Base-by-base conservation (phyloP, 1,140 invertebrate genomes). In the Batillaria attramentaria region DNA sequence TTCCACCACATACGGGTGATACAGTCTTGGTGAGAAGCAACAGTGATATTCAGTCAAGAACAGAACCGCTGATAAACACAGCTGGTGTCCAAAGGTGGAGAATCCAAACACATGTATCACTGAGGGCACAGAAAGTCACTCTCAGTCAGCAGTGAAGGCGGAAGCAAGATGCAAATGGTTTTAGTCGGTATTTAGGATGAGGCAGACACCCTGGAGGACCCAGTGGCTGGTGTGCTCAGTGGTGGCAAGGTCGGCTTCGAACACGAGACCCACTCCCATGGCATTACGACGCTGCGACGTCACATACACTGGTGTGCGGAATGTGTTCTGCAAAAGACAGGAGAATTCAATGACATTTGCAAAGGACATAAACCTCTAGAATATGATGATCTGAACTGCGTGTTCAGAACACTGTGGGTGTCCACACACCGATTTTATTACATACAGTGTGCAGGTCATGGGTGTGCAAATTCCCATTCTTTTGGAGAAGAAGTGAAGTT, bases 241-340 rank as follows among this genome's bases (percentile, higher is more conserved):
- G 1, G 96, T 97, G 70, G 92, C 93, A 33, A 98, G 91, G 90
- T 97, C 94, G 0, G 96, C 95, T 91, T 97, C 95, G 90, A 97
- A 97, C 18, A 97, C 95, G 8, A 97, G 92, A 50, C 96, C 96
- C n/a, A 95, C 94, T 1, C 95, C 96, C 95, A 97, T 96, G 0
- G 95, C 95, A 89, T 97, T 95, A 76, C 95, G 92, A 77, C 96
- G 92, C 83, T 93, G 91, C 1, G 95, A 96, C 4, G 96, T 97
- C 1, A 94, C 96, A 87, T 98, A 98, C 2, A 97, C 96, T 0
- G 97, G 96, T 0, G 95, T 95, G 81, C 93, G 93, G 69, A 96
- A 93, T 0, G 96, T 97, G 87, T 97, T 96, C 94, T 96, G 90
- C 50, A 88, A 85, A 80, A 83, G 82, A 57, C 54, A 84, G 81